Evolutionary conservation across 1,140 invertebrate genomes (phyloP).

Genomic region (Hirudo medicinalis): DNA sequence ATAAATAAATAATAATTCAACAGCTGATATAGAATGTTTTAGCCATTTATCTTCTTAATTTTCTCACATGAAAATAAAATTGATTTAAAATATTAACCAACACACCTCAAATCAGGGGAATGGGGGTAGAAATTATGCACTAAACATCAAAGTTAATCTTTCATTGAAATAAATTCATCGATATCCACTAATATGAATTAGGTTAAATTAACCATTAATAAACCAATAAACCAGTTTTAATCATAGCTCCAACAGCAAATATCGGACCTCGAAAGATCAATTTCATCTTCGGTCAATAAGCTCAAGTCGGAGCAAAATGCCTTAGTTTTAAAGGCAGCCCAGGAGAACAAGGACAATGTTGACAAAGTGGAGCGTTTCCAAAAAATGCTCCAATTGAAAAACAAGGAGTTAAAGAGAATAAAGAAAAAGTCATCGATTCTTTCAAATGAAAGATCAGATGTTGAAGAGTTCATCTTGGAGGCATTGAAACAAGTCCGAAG

Average conservation of each 20-base stretch:
- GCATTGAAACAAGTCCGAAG: background rate
- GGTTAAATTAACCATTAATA: too few relatives aligned
- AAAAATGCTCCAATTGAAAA: slow-evolving; percentile 7
- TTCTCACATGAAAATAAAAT: too few relatives aligned
- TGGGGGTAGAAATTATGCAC: too few relatives aligned
- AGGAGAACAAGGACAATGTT: background rate
- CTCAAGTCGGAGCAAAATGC: background rate
- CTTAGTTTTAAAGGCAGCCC: background rate
- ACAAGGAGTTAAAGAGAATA: background rate
- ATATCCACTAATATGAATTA: too few relatives aligned
- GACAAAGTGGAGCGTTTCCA: background rate
- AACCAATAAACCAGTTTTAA: too few relatives aligned
- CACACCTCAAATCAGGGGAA: too few relatives aligned
- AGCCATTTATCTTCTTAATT: too few relatives aligned
- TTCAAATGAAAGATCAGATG: background rate
- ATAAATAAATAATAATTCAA: too few relatives aligned
- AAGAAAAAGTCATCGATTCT: background rate
- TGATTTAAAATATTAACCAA: too few relatives aligned
- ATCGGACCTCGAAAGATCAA: background rate
- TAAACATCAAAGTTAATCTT: too few relatives aligned
- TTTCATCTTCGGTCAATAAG: background rate
- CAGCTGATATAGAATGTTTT: too few relatives aligned
- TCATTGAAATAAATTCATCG: too few relatives aligned
- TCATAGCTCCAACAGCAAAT: background rate
- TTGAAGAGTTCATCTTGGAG: background rate